phyloP scores from a whole-genome alignment of 2,888 invertebrate species.

The Agrotis segetum region DNA sequence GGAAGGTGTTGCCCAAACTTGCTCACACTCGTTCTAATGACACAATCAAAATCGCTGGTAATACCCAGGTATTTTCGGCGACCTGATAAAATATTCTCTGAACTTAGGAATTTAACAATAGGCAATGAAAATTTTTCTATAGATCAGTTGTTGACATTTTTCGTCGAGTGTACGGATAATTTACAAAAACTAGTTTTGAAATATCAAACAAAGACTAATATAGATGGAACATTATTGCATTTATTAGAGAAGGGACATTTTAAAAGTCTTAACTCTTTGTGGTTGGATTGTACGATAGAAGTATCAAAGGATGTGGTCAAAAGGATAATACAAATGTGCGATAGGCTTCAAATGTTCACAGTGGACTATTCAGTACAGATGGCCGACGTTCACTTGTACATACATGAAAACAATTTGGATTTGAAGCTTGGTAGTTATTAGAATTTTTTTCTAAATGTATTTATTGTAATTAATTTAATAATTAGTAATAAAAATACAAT shows the following conservation, averaged over 20 bases:
- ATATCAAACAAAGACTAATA: constrained; percentile 84
- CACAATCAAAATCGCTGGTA: constrained; percentile 82
- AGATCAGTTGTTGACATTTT: constrained; percentile 81
- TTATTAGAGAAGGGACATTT: constrained; percentile 82
- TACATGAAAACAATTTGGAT: constrained; percentile 85
- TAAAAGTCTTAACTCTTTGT: constrained; percentile 79
- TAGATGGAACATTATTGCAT: constrained; percentile 79
- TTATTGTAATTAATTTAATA: constrained; percentile 59
- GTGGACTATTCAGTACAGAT: constrained; percentile 82
- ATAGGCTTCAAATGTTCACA: constrained; percentile 81
- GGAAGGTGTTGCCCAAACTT: constrained; percentile 86
- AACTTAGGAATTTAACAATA: constrained; percentile 81
- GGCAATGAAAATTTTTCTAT: constrained; percentile 86
- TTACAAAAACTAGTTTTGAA: constrained; percentile 83
- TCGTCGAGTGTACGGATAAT: constrained; percentile 81
- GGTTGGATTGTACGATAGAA: constrained; percentile 87
- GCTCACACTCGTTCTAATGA: constrained; percentile 82
- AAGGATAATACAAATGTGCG: constrained; percentile 82
- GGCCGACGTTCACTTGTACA: constrained; percentile 80
- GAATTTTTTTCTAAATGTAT: constrained; percentile 40
- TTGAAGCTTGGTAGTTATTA: constrained; percentile 86
- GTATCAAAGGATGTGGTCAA: constrained; percentile 83
- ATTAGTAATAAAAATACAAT: constrained; percentile 66
- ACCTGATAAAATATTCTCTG: constrained; percentile 79
- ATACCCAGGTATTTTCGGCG: constrained; percentile 80